Evolutionary conservation across 2,888 invertebrate species (phyloP).

Genomic region (Ischnus inquisitorius): DNA sequence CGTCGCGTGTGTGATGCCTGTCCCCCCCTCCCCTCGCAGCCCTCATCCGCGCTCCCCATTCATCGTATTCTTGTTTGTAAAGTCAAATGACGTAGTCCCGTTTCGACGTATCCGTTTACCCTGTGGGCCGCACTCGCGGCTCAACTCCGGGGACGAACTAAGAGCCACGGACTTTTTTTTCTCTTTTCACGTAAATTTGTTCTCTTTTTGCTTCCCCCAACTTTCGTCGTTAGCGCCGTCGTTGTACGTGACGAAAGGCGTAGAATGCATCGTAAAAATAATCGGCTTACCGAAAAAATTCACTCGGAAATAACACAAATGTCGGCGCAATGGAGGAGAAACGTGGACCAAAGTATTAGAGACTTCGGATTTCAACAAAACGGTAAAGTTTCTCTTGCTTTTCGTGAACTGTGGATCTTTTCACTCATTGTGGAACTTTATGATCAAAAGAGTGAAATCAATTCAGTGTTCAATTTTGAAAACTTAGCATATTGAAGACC

Average conservation of each 20-base stretch:
- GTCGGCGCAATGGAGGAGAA: neutral
- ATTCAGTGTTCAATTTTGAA: too few species aligned
- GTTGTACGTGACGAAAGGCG: constrained; percentile 53
- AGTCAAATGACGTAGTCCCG: constrained; percentile 69
- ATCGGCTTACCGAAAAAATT: constrained; percentile 31
- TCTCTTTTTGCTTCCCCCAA: constrained; percentile 46
- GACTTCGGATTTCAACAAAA: neutral
- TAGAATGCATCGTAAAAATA: constrained; percentile 13
- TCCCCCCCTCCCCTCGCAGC: constrained; percentile 57
- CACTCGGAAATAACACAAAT: neutral
- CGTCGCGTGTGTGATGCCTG: constrained; percentile 57
- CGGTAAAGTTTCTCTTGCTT: neutral
- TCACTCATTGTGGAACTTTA: too few species aligned
- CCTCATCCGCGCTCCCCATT: constrained; percentile 60
- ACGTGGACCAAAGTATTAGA: neutral
- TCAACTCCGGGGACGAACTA: neutral
- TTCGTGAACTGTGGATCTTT: neutral
- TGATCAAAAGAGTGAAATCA: too few species aligned
- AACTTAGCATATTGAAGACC: too few species aligned
- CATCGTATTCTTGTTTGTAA: constrained; percentile 69
- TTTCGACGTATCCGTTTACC: constrained; percentile 69
- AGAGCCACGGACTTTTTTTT: constrained; percentile 1
- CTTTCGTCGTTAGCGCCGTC: constrained; percentile 44
- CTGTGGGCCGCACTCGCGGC: constrained; percentile 30
- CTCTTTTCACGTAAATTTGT: constrained; percentile 18